Evolutionary conservation across 30 jellyfish, hydroid and myxozoan genomes (phyloP).

Genomic region (Nemopilema nomurai): DNA sequence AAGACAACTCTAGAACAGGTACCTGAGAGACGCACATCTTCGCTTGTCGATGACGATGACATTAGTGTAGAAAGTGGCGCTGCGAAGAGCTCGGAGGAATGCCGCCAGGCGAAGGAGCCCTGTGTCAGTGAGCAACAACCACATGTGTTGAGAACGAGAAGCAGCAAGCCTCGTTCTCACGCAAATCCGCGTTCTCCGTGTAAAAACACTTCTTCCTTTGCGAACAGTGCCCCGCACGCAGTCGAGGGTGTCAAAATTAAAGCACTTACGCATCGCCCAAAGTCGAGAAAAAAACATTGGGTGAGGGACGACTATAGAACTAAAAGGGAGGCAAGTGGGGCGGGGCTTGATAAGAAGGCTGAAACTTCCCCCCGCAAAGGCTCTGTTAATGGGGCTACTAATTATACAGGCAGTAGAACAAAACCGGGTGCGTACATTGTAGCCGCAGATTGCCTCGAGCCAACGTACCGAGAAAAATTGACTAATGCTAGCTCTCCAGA

Average conservation of each 20-base stretch:
- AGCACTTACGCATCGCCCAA: background rate
- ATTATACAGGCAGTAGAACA: background rate
- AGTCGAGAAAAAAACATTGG: background rate
- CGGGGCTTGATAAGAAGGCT: background rate
- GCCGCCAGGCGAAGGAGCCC: background rate
- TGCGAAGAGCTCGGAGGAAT: background rate
- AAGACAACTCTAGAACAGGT: slow-evolving; percentile 17
- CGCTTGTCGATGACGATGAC: background rate
- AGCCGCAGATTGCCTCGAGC: background rate
- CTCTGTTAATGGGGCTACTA: background rate
- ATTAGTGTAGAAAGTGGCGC: background rate
- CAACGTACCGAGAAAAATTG: no score
- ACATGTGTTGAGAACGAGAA: background rate
- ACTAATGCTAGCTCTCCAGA: no score
- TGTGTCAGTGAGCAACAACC: background rate
- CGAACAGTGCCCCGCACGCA: background rate
- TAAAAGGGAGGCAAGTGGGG: background rate
- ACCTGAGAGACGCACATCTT: slow-evolving; percentile 17
- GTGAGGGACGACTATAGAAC: background rate
- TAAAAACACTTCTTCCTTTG: background rate
- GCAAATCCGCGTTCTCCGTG: background rate
- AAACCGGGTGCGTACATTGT: background rate
- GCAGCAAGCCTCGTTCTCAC: background rate
- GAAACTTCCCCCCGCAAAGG: background rate
- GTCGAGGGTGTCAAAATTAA: background rate